Evolutionary conservation across 2,113 vertebrate genomes (phyloP), one percentile per base, ranked within the genome.

Genomic region (Channa argus): DNA sequence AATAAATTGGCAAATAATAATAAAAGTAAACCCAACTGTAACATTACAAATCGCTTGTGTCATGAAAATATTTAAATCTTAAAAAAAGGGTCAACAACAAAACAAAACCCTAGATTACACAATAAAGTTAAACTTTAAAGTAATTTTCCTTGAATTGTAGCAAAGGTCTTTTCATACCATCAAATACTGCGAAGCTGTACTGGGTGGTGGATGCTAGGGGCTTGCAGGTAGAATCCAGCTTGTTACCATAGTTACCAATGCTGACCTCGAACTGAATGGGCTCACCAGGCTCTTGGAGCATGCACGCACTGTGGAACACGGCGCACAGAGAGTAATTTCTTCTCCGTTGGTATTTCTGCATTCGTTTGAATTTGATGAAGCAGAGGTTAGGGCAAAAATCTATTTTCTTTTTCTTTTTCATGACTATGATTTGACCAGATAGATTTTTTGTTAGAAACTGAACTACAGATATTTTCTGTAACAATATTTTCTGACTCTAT

Each of bases 231-330:
- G 91, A 88, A 70, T 99, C 98, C 86, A 99, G 95, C 84, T 99
- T 99, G 91, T 99, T 99, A 61, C 98, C 98, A 1, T 99, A 99
- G 89, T 99, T 99, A 2, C 98, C 98, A 0, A 99, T 97, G 94
- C 97, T 99, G 60, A 99, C 97, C 88, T 99, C 98, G 71, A 99
- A 99, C 94, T 99, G 97, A 89, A 99, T 95, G 12, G 97, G 96
- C 76, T 99, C 97, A 0, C 98, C 97, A 0, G 96, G 94, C 53
- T 98, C 97, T 62, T 97, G 96, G 55, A 98, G 91, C 98, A 99
- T 96, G 46, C 95, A 96, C 13, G 97, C 97, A 1, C 96, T 95
- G 71, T 99, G 97, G 74, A 99, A 99, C 67, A 99, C 97, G 0
- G 96, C 96, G 24, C 95, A 96, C 58, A 99, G 87, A 76, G 95